Base-by-base conservation (phyloP, 2,888 invertebrate species). In the Thereva unica region DNA sequence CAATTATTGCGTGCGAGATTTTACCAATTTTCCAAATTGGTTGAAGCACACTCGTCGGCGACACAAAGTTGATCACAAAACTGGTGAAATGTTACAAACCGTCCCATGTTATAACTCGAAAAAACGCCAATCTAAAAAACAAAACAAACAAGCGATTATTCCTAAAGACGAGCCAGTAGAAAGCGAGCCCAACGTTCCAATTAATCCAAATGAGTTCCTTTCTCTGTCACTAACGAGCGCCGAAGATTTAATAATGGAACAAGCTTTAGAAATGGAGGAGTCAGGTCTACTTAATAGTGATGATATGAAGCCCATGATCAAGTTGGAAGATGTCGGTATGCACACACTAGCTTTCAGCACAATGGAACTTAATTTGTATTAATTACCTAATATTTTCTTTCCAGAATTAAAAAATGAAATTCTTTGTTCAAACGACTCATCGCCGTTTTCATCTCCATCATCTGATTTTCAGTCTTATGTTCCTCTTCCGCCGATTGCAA, bases 11-110 rank as follows among this genome's bases (percentile, higher is more conserved):
- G 83, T 84, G 50, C 81, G 84, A 0, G 84, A 84, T 66, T 86
- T 85, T 72, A 85, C 85, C 8, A 85, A 85, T 72, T 85, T 84
- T 72, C 85, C 85, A 8, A 86, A 86, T 73, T 85, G 85, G 84
- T 74, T 85, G 52, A 86, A 86, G 73, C 86, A 86, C 69, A 85
- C 84, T 0, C 78, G 85, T 50, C 78, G 85, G 71, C 80, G 84
- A 52, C 86, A 86, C 72, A 85, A 81, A 68, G 80, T 80, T n/a
- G 81, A 80, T 71, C 81, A 81, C 64, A 80, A 80, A 71, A 81
- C 81, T 3, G 81, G 80, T 47, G 78, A 80, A 72, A 74, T 78
- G 65, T 73, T 81, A 38, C 77, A 78, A 70, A 78, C 78, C 70
- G 78, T 80, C 72, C 80, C 81, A 40, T 77, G 78, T 6, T 81